Evolutionary conservation across 2,797 vertebrate genomes (phyloP).

Genomic region (Tragelaphus oryx): DNA sequence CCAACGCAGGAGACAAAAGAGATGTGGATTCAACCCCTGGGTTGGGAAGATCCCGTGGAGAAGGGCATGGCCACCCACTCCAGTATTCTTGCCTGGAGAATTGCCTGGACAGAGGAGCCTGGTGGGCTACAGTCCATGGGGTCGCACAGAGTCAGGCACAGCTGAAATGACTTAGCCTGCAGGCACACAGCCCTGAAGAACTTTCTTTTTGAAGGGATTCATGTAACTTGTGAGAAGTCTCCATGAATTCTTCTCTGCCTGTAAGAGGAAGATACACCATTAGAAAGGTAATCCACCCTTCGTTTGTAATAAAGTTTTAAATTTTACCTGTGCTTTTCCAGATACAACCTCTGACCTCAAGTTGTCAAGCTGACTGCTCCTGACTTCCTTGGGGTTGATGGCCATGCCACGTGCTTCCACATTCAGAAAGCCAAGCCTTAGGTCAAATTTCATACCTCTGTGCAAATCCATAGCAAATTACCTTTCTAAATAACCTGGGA

Average conservation of each 20-base stretch:
- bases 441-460: conserved; percentile 61
- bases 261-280: conserved; percentile 57
- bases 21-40: not conserved
- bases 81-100: not conserved
- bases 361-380: conserved; percentile 70
- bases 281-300: conserved; percentile 70
- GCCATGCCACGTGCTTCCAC: conserved; percentile 53
- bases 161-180: not conserved
- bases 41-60: not conserved
- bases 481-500: conserved; percentile 49
- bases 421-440: conserved; percentile 69
- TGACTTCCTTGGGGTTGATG: conserved; percentile 67
- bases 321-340: conserved; percentile 71
- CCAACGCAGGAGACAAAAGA: not conserved
- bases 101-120: not conserved
- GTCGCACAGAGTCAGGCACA: not conserved
- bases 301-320: conserved; percentile 66
- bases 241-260: conserved; percentile 59
- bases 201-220: conserved; percentile 11
- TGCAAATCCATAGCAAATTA: conserved; percentile 71
- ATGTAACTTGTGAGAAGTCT: conserved; percentile 29
- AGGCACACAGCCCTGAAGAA: not conserved
- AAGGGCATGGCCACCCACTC: not conserved
- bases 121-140: not conserved
- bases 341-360: conserved; percentile 62